A percentile compares a stretch with the other conserved stretches of the same genome.
These are phyloP conservation scores for Oreochromis niloticus DNA, from an alignment of 2,113 vertebrate genomes.

Conservation along the genomic window DNA sequence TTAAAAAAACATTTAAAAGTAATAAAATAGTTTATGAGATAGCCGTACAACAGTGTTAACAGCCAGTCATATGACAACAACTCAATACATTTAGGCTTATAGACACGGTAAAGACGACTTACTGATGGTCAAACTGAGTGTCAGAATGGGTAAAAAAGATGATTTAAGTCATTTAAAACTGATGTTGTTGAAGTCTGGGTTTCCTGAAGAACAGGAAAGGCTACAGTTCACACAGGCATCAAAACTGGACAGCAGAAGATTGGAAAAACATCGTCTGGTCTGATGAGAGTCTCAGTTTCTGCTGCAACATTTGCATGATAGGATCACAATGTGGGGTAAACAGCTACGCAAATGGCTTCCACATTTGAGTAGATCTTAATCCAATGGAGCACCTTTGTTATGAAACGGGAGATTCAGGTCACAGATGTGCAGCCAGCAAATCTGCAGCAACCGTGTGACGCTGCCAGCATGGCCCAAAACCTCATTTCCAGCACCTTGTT, in stretches of 20 bases:
- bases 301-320: neutral
- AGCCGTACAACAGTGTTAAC: neutral
- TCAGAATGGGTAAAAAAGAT: neutral
- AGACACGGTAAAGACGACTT: neutral
- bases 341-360: neutral
- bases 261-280: neutral
- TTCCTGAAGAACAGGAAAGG: neutral
- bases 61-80: neutral
- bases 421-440: neutral
- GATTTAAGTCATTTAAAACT: neutral
- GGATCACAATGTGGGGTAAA: neutral
- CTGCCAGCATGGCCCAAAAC: neutral
- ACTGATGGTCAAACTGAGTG: neutral
- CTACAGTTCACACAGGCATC: neutral
- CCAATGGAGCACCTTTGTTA: neutral
- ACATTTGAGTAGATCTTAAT: neutral
- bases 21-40: neutral
- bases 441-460: neutral
- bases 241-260: neutral
- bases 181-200: neutral
- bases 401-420: rapidly evolving
- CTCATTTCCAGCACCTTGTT: neutral
- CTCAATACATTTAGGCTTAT: neutral
- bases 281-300: neutral
- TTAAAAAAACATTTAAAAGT: neutral